Percentiles rank a stretch among this genome's conserved stretches.
phyloP scores from a whole-genome alignment of 2,113 vertebrate genomes.

The Mesembrinibis cayennensis region DNA sequence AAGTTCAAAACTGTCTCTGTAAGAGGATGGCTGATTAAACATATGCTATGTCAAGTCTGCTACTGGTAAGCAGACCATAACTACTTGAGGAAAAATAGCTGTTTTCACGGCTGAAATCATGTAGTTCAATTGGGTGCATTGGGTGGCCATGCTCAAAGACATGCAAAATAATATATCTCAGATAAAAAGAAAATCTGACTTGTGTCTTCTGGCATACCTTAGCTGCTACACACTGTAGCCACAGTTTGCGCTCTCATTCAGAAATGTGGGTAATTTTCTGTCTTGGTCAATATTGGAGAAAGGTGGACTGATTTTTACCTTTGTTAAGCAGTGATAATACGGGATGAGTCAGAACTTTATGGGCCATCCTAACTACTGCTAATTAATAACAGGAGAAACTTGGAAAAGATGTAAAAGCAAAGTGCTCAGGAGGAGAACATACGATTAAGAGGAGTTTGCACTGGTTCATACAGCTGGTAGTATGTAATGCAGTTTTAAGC shows the following conservation, averaged over 20 bases:
- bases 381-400: neutral
- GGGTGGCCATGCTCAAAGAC: neutral
- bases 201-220: neutral
- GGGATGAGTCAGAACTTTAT: neutral
- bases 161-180: neutral
- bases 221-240: neutral
- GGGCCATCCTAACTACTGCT: neutral
- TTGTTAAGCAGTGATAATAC: neutral
- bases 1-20: neutral
- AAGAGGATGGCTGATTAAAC: neutral
- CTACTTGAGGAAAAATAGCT: neutral
- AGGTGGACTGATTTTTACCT: neutral
- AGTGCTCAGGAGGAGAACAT: neutral
- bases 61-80: neutral
- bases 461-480: neutral
- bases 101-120: neutral
- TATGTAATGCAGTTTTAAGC: neutral
- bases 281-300: neutral
- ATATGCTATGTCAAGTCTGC: neutral
- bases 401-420: neutral
- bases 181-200: neutral
- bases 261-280: neutral
- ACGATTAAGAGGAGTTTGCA: neutral
- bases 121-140: neutral
- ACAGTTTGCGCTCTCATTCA: neutral